A percentile compares a stretch with the other conserved stretches of the same genome.
Evolutionary conservation across 2,888 invertebrate genomes (phyloP).

Genomic region (Ormia ochracea): DNA sequence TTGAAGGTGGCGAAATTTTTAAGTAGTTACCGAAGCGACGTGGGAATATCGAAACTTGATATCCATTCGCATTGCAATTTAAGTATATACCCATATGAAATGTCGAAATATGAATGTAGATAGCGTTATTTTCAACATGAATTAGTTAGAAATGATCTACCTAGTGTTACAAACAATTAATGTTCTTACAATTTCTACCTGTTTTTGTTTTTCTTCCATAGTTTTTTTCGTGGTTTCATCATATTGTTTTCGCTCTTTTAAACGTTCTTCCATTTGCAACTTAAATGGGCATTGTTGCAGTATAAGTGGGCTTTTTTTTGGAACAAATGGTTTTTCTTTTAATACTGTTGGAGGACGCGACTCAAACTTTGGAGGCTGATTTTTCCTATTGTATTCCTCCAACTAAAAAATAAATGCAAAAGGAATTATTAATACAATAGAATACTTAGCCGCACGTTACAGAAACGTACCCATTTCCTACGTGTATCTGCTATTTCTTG

Average conservation of each 20-base stretch:
- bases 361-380: constrained; percentile 63
- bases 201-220: constrained; percentile 70
- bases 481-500: constrained; percentile 64
- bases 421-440: not conserved
- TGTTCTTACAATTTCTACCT: constrained; percentile 69
- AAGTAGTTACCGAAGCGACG: no score
- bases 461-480: constrained; percentile 64
- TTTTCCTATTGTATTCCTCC: constrained; percentile 65
- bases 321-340: constrained; percentile 68
- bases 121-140: constrained; percentile 10
- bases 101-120: not conserved
- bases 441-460: no score
- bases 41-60: no score
- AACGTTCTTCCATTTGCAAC: constrained; percentile 70
- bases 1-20: no score
- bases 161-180: constrained; percentile 2
- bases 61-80: no score
- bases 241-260: constrained; percentile 71
- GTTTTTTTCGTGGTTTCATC: constrained; percentile 67
- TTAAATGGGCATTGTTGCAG: constrained; percentile 70
- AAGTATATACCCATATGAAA: no score
- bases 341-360: constrained; percentile 64
- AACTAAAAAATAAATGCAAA: constrained; percentile 56
- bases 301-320: constrained; percentile 64
- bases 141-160: not conserved